phyloP scores from a whole-genome alignment of 2,113 vertebrate species.

The Addax nasomaculatus region DNA sequence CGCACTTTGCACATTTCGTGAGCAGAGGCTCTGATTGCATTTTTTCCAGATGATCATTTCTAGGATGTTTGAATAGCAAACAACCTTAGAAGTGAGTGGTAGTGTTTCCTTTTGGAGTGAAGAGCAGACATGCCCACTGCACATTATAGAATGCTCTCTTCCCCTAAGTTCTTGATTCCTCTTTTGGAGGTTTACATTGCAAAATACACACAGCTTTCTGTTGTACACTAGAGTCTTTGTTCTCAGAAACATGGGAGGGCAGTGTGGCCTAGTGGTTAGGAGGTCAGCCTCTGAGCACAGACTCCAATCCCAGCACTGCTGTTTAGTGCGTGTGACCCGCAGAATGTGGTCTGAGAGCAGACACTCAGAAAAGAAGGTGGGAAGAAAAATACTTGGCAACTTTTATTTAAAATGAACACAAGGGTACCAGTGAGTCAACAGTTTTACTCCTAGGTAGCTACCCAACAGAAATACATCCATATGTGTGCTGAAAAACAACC shows the following conservation, averaged over 20 bases:
- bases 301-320: neutral
- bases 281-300: neutral
- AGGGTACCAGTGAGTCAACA: neutral
- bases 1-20: neutral
- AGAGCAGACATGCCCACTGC: neutral
- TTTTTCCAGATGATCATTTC: neutral
- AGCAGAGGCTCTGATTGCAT: neutral
- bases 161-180: neutral
- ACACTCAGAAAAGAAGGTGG: neutral
- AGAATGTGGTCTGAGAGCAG: neutral
- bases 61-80: neutral
- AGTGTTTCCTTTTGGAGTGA: neutral
- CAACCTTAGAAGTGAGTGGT: neutral
- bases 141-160: neutral
- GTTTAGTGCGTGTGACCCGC: neutral
- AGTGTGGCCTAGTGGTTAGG: fast-evolving
- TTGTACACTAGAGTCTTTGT: neutral
- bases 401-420: neutral
- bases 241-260: neutral
- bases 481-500: neutral
- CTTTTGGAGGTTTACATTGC: neutral
- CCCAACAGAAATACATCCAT: neutral
- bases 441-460: neutral
- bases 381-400: neutral
- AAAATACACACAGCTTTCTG: neutral